Percentiles rank a stretch among this genome's conserved stretches.
phyloP scores from a whole-genome alignment of 2,797 vertebrate genomes.

The Zonotrichia albicollis region DNA sequence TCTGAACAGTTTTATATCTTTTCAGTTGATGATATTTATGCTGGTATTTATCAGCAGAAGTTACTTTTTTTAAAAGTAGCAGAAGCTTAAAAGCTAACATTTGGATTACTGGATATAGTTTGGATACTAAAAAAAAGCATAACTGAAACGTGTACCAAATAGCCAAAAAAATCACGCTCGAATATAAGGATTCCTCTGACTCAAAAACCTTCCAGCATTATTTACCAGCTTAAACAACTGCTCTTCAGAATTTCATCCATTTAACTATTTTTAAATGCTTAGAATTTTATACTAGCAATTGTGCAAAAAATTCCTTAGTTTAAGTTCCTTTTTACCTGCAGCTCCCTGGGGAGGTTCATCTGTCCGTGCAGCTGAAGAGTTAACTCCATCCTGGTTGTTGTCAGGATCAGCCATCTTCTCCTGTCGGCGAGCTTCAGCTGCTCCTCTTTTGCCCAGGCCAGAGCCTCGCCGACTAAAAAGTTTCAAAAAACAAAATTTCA shows the following conservation, averaged over 20 bases:
- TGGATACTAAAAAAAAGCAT: background rate
- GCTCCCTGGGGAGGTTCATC: conserved; percentile 97
- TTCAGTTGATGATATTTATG: background rate
- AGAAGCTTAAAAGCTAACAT: background rate
- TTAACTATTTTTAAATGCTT: background rate
- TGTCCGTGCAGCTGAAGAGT: conserved; percentile 91
- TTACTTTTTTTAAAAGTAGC: background rate
- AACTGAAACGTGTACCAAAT: background rate
- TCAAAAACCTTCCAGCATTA: background rate
- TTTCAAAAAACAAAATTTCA: background rate
- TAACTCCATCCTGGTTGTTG: conserved; percentile 96
- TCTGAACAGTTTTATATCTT: background rate
- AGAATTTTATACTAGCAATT: background rate
- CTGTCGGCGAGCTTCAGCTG: conserved; percentile 98
- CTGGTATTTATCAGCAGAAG: background rate
- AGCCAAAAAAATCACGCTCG: background rate
- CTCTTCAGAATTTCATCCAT: background rate
- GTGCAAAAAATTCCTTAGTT: background rate
- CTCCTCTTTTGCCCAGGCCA: conserved; percentile 99
- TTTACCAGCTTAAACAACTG: background rate
- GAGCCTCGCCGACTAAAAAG: conserved; percentile 96
- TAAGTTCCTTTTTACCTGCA: conserved; percentile 81
- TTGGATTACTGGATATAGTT: background rate
- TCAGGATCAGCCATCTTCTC: conserved; percentile 99
- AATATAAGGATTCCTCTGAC: background rate